Base-by-base conservation (phyloP, 2,113 vertebrate species). In the Heterotilapia buettikoferi region DNA sequence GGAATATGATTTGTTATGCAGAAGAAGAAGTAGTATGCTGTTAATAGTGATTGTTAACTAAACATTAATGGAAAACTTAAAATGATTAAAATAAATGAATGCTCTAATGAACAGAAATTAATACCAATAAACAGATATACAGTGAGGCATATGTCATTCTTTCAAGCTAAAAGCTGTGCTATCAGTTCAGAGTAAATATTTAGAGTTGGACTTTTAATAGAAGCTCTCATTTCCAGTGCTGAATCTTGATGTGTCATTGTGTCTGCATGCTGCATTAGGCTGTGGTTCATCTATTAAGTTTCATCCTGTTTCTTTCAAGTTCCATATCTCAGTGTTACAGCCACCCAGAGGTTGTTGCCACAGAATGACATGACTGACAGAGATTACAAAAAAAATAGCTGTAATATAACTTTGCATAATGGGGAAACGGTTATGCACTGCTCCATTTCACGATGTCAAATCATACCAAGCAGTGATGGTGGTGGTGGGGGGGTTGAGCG, bases 321-420 rank as follows among this genome's bases (percentile, higher is more conserved):
- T 82, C 16, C 86, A 83, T 91, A 92, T 93, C 92, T 92, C 86
- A 84, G 57, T 78, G 36, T 63, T 82, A 85, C 94, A 93, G 91
- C 84, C 73, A 68, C 63, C 45, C 6, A 45, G 40, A 73, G 81
- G 90, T 83, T 84, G 86, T 84, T 52, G 47, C 84, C 83, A 80
- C 24, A 80, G 29, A 83, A 10, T 79, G 68, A 85, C 86, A 80
- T 87, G 87, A 90, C 63, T 88, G 83, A 85, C 90, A 86, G 73
- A 40, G 36, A 82, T 83, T 12, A 33, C 71, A 26, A 82, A 56
- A 84, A 82, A 68, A 79, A 56, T n/a, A 19, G 53, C 84, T 85
- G 31, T 78, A 88, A 89, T 36, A 83, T 10, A 88, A 86, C 57
- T 52, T 89, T 84, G 88, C 43, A 92, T 92, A 83, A 83, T 80